A percentile compares a stretch with the other conserved stretches of the same genome.
Evolutionary conservation across 2,888 invertebrate genomes (phyloP).

Genomic region (Temnothorax unifasciatus): DNA sequence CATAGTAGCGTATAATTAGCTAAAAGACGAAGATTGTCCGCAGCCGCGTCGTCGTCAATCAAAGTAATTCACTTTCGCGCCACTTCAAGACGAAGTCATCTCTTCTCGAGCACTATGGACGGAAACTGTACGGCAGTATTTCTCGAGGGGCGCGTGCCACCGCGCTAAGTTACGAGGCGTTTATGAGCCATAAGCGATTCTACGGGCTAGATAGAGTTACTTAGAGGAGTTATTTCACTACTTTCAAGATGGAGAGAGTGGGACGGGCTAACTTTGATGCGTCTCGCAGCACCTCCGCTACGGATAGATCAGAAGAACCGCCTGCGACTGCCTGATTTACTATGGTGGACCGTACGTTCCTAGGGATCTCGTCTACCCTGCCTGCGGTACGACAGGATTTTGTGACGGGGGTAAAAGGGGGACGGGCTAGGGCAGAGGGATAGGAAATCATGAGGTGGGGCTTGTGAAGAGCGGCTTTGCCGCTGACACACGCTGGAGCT

Average conservation of each 20-base stretch:
- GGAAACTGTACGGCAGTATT: conserved; percentile 71
- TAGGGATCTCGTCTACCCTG: conserved; percentile 74
- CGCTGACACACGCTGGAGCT: neutral
- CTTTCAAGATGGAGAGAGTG: conserved; percentile 76
- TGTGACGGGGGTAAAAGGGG: conserved; percentile 79
- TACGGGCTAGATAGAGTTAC: conserved; percentile 83
- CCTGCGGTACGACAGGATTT: conserved; percentile 79
- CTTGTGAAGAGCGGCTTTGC: conserved; percentile 70
- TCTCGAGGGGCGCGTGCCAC: conserved; percentile 82
- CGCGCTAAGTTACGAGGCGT: conserved; percentile 85
- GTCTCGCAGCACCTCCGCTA: conserved; percentile 76
- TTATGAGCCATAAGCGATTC: conserved; percentile 86
- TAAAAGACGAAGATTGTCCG: conserved; percentile 5
- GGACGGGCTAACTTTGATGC: conserved; percentile 75
- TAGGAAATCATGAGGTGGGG: conserved; percentile 83
- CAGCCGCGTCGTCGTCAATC: conserved; percentile 42
- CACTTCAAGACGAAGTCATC: conserved; percentile 49
- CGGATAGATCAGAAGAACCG: conserved; percentile 85
- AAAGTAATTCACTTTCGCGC: conserved; percentile 53
- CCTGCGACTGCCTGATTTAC: conserved; percentile 86
- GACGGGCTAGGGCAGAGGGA: conserved; percentile 76
- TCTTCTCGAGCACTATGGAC: conserved; percentile 46
- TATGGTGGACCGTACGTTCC: conserved; percentile 81
- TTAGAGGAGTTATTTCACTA: conserved; percentile 83
- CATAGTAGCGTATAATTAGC: conserved; percentile 34